Percentiles rank a stretch among this genome's conserved stretches.
phyloP scores from a whole-genome alignment of 2,888 invertebrate species.

The Drosophila dives region DNA sequence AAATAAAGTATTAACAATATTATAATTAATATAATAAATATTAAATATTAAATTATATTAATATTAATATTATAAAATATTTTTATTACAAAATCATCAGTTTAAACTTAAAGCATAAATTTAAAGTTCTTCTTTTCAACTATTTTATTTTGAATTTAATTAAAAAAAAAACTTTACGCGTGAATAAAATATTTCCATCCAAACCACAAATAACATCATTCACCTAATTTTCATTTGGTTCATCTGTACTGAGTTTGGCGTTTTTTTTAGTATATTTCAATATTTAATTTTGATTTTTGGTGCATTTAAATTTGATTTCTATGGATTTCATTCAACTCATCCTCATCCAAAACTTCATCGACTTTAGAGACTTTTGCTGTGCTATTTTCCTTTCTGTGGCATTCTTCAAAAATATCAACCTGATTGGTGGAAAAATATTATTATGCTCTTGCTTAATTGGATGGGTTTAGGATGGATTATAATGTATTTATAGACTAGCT shows the following conservation, averaged over 20 bases:
- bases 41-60: no score
- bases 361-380: neutral
- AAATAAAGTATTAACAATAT: no score
- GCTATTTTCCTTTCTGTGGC: neutral
- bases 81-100: no score
- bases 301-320: neutral
- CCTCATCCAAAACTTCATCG: neutral
- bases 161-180: no score
- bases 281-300: neutral
- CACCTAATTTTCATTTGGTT: neutral
- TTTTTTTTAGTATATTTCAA: neutral
- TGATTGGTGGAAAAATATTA: neutral
- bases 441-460: neutral
- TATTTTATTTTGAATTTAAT: no score
- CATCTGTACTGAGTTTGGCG: neutral
- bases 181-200: neutral
- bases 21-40: no score
- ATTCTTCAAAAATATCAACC: neutral
- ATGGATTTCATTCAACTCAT: neutral
- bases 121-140: no score
- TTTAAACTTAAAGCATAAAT: no score
- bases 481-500: neutral
- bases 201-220: neutral
- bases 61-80: no score
- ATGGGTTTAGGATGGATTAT: neutral